Percentiles rank a stretch among this genome's conserved stretches.
Evolutionary conservation across 1,140 invertebrate species (phyloP).

Genomic region (Paramacrobiotus metropolitanus): DNA sequence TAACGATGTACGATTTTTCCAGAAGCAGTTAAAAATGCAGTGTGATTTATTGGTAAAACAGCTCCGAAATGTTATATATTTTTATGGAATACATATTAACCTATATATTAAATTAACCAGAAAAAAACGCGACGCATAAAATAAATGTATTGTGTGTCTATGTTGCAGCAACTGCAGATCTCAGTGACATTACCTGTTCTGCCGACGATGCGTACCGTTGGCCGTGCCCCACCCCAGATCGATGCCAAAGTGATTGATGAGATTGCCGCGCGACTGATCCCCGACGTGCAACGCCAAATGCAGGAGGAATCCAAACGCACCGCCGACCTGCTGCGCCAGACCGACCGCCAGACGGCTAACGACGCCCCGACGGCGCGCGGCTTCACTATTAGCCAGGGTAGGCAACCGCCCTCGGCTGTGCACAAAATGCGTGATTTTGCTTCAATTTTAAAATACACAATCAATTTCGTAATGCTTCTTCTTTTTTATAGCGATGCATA

Average conservation of each 20-base stretch:
- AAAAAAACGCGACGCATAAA: too few relatives aligned
- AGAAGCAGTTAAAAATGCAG: too few relatives aligned
- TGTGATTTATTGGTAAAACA: too few relatives aligned
- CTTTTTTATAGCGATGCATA: not conserved
- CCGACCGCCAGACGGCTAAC: not conserved
- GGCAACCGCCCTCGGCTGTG: not conserved
- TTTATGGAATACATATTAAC: too few relatives aligned
- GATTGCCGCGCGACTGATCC: not conserved
- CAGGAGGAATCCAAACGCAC: not conserved
- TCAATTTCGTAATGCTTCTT: not conserved
- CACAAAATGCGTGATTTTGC: not conserved
- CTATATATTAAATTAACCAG: too few relatives aligned
- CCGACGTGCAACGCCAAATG: not conserved
- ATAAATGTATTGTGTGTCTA: too few relatives aligned
- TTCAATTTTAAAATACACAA: not conserved
- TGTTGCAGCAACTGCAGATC: too few relatives aligned
- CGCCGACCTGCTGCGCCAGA: not conserved
- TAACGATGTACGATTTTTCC: too few relatives aligned
- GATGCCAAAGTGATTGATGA: conserved; percentile 3
- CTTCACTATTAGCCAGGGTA: not conserved
- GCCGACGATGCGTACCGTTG: not conserved
- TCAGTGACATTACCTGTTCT: not conserved
- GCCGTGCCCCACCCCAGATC: not conserved
- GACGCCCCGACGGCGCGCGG: not conserved
- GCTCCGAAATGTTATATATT: too few relatives aligned